Evolutionary conservation across 2,113 vertebrate genomes (phyloP), one percentile per base, ranked within the genome.

Genomic region (Cyanoliseus patagonus): DNA sequence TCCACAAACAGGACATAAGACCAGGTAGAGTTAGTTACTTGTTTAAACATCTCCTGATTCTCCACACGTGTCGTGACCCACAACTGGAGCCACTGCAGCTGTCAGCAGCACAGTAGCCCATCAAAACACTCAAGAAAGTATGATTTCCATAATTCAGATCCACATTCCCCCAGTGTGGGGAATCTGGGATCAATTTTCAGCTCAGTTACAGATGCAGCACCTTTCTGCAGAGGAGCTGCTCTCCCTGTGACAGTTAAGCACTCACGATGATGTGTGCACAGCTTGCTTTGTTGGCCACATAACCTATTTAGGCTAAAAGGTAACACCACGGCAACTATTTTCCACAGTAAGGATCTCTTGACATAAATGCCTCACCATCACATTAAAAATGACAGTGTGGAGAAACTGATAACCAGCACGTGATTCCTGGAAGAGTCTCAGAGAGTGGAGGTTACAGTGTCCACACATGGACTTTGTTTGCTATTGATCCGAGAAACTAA

Each of bases 381-480:
- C 52, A 41, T 80, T 85, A 73, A 61, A 94, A 95, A 85, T 59
- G 70, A 13, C 74, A 69, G 87, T 2, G 70, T 19, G 95, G 94
- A 96, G 89, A 72, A 83, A 51, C 69, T 55, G 91, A 91, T 72
- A 82, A 76, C 31, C 77, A 64, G 70, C 20, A 4, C 3, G 73
- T 22, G 81, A 79, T 12, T 17, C 66, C 1, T 7, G 57, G 57
- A 59, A 52, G 73, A 89, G 91, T 7, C 49, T 4, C 83, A 70
- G 87, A 74, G 53, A 35, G 41, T 1, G 27, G 81, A 49, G 85
- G 33, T 41, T 51, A 4, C 64, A 23, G 62, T 1, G 6, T 68
- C 83, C 74, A 92, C 83, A 95, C 84, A 20, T 66, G 90, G 82
- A 53, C 72, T 76, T 78, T 35, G 87, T 82, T 94, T 73, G 92